Conservation (phyloP, 2,797 vertebrate genomes). For the Falco cherrug region DNA sequence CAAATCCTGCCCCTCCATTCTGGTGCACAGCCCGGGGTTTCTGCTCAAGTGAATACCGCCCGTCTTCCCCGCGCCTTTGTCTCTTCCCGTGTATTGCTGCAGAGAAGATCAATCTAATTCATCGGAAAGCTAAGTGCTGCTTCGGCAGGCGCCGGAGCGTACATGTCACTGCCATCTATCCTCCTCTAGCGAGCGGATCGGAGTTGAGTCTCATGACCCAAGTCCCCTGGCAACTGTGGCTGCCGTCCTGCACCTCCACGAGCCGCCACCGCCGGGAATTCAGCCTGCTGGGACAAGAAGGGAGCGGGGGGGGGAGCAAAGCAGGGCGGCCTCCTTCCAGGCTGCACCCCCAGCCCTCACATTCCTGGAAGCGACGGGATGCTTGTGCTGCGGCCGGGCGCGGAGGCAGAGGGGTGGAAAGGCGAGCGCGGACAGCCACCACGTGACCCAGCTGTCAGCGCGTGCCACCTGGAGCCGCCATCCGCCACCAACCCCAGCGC, state of each 20-base stretch:
- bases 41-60: not conserved
- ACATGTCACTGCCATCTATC: constrained; percentile 41
- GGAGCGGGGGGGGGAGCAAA: not conserved
- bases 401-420: constrained; percentile 43
- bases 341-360: not conserved
- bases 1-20: constrained; percentile 42
- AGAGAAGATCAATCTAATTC: constrained; percentile 43
- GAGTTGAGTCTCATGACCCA: constrained; percentile 43
- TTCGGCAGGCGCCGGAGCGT: not conserved
- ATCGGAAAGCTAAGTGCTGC: constrained; percentile 34
- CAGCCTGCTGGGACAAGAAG: not conserved
- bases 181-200: constrained; percentile 43
- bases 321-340: constrained; percentile 27
- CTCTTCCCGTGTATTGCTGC: not conserved
- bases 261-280: constrained; percentile 8
- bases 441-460: constrained; percentile 63
- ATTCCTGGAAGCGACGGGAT: constrained; percentile 56
- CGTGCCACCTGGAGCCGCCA: constrained; percentile 59
- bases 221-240: constrained; percentile 12
- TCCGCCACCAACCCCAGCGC: constrained; percentile 26
- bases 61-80: constrained; percentile 11
- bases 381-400: constrained; percentile 2
- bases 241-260: not conserved
- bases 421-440: constrained; percentile 45
- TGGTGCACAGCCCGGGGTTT: not conserved